A percentile compares a stretch with the other conserved stretches of the same genome.
These are phyloP conservation scores for Chymomyza procnemis DNA, from an alignment of 2,888 invertebrate species.

Conservation along the genomic window DNA sequence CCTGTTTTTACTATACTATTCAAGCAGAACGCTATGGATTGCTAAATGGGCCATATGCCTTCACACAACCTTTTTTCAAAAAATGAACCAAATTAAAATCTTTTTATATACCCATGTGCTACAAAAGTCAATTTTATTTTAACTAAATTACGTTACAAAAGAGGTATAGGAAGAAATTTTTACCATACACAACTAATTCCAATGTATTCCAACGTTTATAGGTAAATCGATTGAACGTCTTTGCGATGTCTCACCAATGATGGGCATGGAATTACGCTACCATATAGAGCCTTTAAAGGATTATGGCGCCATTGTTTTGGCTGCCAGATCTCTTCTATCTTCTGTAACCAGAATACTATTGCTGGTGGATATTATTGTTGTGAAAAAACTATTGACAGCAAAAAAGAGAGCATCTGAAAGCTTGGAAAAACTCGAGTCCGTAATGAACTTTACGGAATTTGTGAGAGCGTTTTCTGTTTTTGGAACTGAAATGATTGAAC, in stretches of 20 bases:
- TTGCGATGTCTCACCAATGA: constrained; percentile 84
- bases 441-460: constrained; percentile 96
- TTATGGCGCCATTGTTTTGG: constrained; percentile 89
- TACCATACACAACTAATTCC: no score
- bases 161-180: no score
- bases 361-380: constrained; percentile 97
- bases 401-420: constrained; percentile 96
- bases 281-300: constrained; percentile 84
- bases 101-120: no score
- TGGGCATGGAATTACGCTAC: constrained; percentile 81
- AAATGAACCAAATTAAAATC: no score
- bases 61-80: no score
- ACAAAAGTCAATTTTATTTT: no score
- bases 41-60: no score
- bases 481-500: constrained; percentile 98
- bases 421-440: constrained; percentile 90
- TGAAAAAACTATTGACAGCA: constrained; percentile 95
- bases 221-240: constrained; percentile 95
- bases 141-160: no score
- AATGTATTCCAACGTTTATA: constrained; percentile 76
- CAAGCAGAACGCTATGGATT: no score
- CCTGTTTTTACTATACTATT: no score
- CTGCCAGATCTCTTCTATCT: constrained; percentile 94
- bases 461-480: constrained; percentile 99
- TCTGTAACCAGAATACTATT: constrained; percentile 97